Conservation (phyloP, 2,888 invertebrate genomes). For the Zaprionus obscuricornis region DNA sequence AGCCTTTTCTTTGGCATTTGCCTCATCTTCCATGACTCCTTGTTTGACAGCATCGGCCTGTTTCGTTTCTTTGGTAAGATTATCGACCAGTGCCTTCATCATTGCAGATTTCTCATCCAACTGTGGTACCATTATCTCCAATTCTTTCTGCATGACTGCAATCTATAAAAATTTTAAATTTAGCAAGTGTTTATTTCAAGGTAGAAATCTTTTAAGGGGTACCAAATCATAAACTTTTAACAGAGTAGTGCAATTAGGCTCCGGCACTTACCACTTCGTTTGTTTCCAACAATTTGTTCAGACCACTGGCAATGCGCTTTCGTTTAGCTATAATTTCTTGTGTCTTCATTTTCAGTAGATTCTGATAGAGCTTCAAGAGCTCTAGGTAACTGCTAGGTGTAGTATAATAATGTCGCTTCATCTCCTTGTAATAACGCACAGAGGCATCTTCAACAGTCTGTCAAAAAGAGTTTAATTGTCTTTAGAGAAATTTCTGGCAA, state of each 20-base stretch:
- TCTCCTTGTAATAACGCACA: slow-evolving; percentile 89
- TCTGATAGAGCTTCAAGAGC: slow-evolving; percentile 90
- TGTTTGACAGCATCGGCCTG: slow-evolving; percentile 92
- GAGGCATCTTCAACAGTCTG: slow-evolving; percentile 93
- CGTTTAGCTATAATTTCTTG: slow-evolving; percentile 87
- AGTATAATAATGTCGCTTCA: slow-evolving; percentile 94
- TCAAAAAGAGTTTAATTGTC: neutral
- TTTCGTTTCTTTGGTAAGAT: slow-evolving; percentile 90
- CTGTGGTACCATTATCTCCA: slow-evolving; percentile 91
- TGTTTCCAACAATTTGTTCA: slow-evolving; percentile 84
- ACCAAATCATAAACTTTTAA: neutral
- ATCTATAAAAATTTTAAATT: slow-evolving; percentile 85
- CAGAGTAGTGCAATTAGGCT: neutral
- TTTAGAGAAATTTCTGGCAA: neutral
- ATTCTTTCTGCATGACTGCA: slow-evolving; percentile 92
- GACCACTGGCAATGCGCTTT: slow-evolving; percentile 90
- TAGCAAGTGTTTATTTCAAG: neutral
- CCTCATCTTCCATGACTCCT: slow-evolving; percentile 92
- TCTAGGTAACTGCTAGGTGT: slow-evolving; percentile 96
- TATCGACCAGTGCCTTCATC: slow-evolving; percentile 89
- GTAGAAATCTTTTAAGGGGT: neutral
- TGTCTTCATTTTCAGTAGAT: slow-evolving; percentile 88
- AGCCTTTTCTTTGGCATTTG: slow-evolving; percentile 92
- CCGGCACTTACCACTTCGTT: slow-evolving; percentile 78
- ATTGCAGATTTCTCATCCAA: slow-evolving; percentile 90